Base-by-base conservation (phyloP, 2,113 vertebrate genomes). In the Macaca nemestrina region DNA sequence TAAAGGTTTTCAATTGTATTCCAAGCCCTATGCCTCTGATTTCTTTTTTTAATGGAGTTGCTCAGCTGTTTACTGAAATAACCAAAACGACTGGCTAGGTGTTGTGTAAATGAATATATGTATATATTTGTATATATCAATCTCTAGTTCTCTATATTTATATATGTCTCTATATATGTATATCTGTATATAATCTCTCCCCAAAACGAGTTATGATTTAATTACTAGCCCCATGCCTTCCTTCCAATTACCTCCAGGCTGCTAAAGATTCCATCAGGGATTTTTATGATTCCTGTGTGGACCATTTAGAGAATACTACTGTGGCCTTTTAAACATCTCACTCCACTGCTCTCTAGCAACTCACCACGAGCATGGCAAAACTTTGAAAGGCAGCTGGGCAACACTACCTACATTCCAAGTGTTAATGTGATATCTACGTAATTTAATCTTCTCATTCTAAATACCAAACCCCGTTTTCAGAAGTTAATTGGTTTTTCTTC, bases 401-500 rank as follows among this genome's bases (percentile, higher is more conserved):
- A 73, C 81, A 95, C 25, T 72, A 94, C 82, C 86, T 93, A 97
- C 93, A 97, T 96, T 97, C 64, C 43, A 98, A 98, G 90, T 97
- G 85, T 96, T 98, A 98, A 97, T 97, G 96, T 97, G 95, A 96
- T 94, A 97, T 93, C 87, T 98, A 91, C 96, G 96, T 98, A 98
- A 98, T 97, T 96, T 90, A 97, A 91, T 97, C 93, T 72, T 59
- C 90, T 97, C 70, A 82, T 97, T 98, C 92, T 97, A 98, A 98
- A 98, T 98, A 97, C 61, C 96, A 98, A 97, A 27, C 27, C 43
- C 45, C 96, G 73, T 98, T 98, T 97, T 93, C 95, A 96, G 95
- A 98, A 97, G 79, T 92, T 98, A 98, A 98, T 98, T 98, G 48
- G 76, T 97, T 98, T 98, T 98, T 68, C 82, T 96, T 97, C 97